Conservation (phyloP, 2,113 vertebrate species). For the Lepus timidus region DNA sequence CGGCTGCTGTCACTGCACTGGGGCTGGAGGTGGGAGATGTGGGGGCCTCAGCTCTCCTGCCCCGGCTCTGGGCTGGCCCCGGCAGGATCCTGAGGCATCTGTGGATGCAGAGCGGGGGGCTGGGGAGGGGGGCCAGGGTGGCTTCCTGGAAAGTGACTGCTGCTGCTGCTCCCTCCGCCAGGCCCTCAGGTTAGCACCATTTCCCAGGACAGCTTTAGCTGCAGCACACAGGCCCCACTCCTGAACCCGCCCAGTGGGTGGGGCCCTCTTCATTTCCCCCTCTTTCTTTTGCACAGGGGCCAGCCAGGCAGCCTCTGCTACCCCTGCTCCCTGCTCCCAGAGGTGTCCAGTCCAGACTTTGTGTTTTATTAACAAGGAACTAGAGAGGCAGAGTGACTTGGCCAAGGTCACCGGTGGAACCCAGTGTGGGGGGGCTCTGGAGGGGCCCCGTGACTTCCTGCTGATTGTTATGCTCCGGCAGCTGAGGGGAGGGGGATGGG, state of each 20-base stretch:
- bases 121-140: neutral
- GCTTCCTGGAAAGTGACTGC: neutral
- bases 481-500: neutral
- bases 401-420: neutral
- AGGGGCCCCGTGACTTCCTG: neutral
- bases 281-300: neutral
- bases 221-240: fast-evolving
- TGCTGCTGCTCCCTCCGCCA: fast-evolving
- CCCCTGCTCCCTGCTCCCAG: neutral
- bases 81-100: neutral
- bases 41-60: neutral
- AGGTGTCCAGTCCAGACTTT: no score
- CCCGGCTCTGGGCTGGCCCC: neutral
- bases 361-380: neutral
- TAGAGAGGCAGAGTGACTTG: neutral
- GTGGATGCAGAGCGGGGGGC: neutral
- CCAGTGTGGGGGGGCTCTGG: no score
- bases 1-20: neutral
- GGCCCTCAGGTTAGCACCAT: fast-evolving
- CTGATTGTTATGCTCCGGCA: neutral
- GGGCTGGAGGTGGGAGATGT: neutral
- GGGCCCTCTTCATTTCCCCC: neutral
- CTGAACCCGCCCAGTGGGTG: neutral
- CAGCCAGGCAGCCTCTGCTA: neutral
- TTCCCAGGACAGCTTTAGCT: neutral